Conservation (phyloP, 2,888 invertebrate species). For the Thereva unica region DNA sequence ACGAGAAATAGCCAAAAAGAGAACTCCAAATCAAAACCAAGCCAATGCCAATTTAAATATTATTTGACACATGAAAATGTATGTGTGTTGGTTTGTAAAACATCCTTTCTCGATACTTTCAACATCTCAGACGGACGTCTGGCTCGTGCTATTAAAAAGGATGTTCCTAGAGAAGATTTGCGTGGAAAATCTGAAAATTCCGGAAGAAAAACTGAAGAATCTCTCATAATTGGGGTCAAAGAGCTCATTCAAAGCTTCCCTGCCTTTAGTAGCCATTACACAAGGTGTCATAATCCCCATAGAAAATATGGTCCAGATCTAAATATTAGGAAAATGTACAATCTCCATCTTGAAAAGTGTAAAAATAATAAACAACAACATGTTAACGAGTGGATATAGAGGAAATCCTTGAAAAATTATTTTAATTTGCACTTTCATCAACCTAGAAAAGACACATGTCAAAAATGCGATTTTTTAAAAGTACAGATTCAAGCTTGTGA, state of each 20-base stretch:
- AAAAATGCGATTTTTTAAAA: conserved; percentile 15
- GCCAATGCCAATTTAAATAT: too few species aligned
- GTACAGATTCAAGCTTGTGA: conserved; percentile 10
- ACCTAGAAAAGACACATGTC: conserved; percentile 13
- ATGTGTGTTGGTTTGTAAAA: conserved; percentile 20
- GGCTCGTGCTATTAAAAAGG: conserved; percentile 26
- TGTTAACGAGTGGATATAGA: conserved; percentile 10
- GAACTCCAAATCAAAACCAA: too few species aligned
- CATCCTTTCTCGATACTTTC: too few species aligned
- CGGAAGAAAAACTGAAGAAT: too few species aligned
- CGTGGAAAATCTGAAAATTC: conserved; percentile 19
- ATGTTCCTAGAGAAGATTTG: conserved; percentile 24
- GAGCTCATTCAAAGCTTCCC: too few species aligned
- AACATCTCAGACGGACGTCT: conserved; percentile 1
- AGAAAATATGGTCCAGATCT: too few species aligned
- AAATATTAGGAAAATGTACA: too few species aligned
- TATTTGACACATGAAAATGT: conserved; percentile 21
- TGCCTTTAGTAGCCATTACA: too few species aligned
- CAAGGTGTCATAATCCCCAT: too few species aligned
- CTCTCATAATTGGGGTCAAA: conserved; percentile 12
- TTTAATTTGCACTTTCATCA: conserved; percentile 17
- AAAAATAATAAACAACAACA: conserved; percentile 12
- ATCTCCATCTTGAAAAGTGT: too few species aligned
- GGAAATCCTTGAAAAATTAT: conserved; percentile 13
- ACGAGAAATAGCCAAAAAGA: too few species aligned